Evolutionary conservation across 1,140 invertebrate species (phyloP).

Genomic region (Globodera ellingtonae): DNA sequence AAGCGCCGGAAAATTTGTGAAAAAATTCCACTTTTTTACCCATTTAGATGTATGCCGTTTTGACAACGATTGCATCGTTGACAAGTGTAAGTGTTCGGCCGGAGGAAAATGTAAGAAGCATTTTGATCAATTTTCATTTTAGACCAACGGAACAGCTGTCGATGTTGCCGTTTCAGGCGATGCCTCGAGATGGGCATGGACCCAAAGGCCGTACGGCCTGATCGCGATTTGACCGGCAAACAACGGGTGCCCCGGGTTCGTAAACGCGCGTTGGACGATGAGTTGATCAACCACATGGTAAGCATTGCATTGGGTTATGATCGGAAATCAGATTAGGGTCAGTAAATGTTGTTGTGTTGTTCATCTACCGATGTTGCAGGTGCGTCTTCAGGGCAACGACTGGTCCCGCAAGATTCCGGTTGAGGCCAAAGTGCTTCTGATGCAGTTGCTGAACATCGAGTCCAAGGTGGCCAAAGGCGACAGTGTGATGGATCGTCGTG

Average conservation of each 20-base stretch:
- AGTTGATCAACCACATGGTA: slow-evolving; percentile 64
- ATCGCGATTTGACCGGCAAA: slow-evolving; percentile 61
- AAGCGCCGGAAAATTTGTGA: background rate
- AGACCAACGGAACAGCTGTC: slow-evolving; percentile 52
- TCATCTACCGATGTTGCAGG: slow-evolving; percentile 39
- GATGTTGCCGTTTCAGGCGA: slow-evolving; percentile 60
- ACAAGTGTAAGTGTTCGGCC: slow-evolving; percentile 58
- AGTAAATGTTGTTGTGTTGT: background rate
- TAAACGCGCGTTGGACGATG: slow-evolving; percentile 61
- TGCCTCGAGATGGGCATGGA: slow-evolving; percentile 58
- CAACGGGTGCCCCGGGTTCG: slow-evolving; percentile 58
- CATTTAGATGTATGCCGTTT: slow-evolving; percentile 56
- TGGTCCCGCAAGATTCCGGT: slow-evolving; percentile 64
- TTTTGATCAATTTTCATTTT: slow-evolving; percentile 38
- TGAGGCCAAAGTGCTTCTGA: slow-evolving; percentile 58
- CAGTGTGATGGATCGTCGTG: background rate
- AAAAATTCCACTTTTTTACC: slow-evolving; percentile 2
- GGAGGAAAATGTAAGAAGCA: slow-evolving; percentile 7
- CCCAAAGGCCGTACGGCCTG: slow-evolving; percentile 62
- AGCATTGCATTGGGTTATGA: slow-evolving; percentile 10
- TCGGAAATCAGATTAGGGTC: background rate
- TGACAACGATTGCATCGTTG: slow-evolving; percentile 64
- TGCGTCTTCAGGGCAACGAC: slow-evolving; percentile 61
- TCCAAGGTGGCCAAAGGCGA: slow-evolving; percentile 51
- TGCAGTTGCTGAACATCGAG: slow-evolving; percentile 65